Percentiles rank a stretch among this genome's conserved stretches.
These are phyloP conservation scores for Drosophila pruinosa DNA, from an alignment of 1,140 invertebrate species.

Conservation along the genomic window DNA sequence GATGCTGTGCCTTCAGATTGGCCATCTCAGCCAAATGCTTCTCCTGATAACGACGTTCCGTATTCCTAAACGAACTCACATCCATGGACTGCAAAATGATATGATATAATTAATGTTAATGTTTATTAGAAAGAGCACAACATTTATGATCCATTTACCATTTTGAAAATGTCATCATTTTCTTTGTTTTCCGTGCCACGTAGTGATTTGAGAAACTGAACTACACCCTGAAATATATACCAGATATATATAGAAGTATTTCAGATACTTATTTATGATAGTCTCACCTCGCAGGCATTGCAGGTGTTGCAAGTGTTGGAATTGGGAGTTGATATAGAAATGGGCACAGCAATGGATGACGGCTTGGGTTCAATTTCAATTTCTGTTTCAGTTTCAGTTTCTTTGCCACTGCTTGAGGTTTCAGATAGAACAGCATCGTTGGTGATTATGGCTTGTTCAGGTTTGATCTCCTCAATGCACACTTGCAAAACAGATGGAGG, in stretches of 20 bases:
- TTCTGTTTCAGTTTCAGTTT: background rate
- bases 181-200: background rate
- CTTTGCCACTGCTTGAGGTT: background rate
- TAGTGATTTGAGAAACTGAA: background rate
- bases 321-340: too few relatives aligned
- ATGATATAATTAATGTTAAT: background rate
- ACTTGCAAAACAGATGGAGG: background rate
- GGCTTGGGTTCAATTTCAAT: background rate
- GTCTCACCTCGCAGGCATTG: background rate
- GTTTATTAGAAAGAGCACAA: background rate
- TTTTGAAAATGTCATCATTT: background rate
- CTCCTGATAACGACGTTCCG: slow-evolving; percentile 4
- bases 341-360: background rate
- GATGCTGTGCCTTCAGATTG: slow-evolving; percentile 10
- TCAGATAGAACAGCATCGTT: too few relatives aligned
- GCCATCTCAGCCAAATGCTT: slow-evolving; percentile 25
- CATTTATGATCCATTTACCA: background rate
- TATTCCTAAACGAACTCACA: slow-evolving; percentile 11
- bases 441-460: background rate
- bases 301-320: background rate
- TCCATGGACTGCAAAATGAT: background rate
- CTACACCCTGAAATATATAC: background rate
- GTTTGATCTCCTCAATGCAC: background rate
- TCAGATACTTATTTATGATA: background rate
- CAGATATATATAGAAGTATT: background rate